phyloP scores from a whole-genome alignment of 2,797 vertebrate species.

The Varecia variegata region DNA sequence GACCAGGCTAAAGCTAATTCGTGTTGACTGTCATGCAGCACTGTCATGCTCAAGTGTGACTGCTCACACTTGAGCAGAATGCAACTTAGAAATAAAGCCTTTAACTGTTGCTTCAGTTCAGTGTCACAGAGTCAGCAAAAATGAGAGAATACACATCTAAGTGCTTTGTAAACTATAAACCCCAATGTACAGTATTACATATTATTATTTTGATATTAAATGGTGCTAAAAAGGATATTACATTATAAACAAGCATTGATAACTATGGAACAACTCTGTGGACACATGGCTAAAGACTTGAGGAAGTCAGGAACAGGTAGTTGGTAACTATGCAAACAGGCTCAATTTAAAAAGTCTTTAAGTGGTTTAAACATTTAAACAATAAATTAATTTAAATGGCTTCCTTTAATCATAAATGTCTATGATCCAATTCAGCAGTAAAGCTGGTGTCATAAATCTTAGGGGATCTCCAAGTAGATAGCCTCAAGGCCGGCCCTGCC shows the following conservation, averaged over 20 bases:
- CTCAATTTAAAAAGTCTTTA: background rate
- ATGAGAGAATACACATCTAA: background rate
- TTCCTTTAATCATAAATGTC: background rate
- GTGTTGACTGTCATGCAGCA: background rate
- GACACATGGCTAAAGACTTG: background rate
- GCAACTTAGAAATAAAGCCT: background rate
- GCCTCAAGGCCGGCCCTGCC: background rate
- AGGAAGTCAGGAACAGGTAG: background rate
- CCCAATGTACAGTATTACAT: too few relatives aligned
- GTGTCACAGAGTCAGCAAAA: background rate
- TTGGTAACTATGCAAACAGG: background rate
- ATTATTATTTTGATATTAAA: background rate
- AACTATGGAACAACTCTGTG: background rate
- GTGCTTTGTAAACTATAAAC: background rate
- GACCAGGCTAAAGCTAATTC: constrained; percentile 37
- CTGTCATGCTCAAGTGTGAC: too few relatives aligned
- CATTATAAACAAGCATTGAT: background rate
- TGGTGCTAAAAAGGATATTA: background rate
- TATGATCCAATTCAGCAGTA: background rate
- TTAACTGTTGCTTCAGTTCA: background rate
- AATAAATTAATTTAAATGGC: background rate
- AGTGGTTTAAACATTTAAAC: background rate
- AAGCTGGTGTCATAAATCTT: background rate
- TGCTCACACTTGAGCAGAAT: background rate
- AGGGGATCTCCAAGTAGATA: background rate